Percentiles rank a stretch among this genome's conserved stretches.
Evolutionary conservation across 2,797 vertebrate species (phyloP).

Genomic region (Scolopax rusticola): DNA sequence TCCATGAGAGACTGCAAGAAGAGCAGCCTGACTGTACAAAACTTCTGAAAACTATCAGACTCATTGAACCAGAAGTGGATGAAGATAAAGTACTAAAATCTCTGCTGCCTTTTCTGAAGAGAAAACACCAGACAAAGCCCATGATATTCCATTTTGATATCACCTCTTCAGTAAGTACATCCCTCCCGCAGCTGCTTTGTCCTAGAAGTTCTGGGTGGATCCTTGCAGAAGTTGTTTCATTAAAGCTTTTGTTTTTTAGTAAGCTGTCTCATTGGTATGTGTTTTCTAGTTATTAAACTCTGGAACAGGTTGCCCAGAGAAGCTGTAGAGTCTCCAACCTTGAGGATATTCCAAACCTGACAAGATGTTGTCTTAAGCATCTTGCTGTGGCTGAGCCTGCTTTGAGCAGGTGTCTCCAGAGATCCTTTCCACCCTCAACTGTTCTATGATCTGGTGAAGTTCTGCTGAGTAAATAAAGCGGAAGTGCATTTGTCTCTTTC

Average conservation of each 20-base stretch:
- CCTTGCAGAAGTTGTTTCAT: background rate
- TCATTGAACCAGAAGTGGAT: constrained; percentile 87
- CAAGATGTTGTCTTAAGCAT: background rate
- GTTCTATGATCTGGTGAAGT: background rate
- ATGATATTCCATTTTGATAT: constrained; percentile 93
- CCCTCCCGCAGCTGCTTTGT: background rate
- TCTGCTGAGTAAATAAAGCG: background rate
- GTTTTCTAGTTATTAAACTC: background rate
- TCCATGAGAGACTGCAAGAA: constrained; percentile 81
- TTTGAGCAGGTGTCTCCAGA: background rate
- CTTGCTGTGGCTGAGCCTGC: background rate
- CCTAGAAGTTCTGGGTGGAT: background rate
- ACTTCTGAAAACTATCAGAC: constrained; percentile 84
- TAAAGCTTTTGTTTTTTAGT: background rate
- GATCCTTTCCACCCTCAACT: background rate
- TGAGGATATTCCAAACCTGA: background rate
- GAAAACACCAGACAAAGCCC: constrained; percentile 71
- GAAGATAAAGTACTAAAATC: constrained; percentile 86
- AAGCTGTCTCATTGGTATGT: background rate
- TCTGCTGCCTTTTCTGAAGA: constrained; percentile 81
- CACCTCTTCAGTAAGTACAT: constrained; percentile 89
- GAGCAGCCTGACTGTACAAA: constrained; percentile 40
- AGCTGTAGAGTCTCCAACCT: background rate
- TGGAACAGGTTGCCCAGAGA: background rate
- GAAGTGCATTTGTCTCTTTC: background rate